Evolutionary conservation across 1,140 invertebrate species (phyloP), one percentile per base, ranked within the genome.

Genomic region (Drosophila watanabei): DNA sequence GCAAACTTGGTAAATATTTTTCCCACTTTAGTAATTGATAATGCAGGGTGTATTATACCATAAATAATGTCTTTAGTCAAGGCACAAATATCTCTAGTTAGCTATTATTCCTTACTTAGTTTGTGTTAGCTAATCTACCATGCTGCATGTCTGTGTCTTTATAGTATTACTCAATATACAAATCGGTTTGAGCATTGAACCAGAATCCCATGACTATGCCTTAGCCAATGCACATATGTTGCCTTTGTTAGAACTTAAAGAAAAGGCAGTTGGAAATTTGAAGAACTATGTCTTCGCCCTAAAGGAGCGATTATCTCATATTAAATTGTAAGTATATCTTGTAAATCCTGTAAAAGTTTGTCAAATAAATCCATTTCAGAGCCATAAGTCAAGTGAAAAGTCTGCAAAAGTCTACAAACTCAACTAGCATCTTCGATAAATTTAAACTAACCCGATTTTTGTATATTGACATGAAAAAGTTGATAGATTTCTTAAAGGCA

Each of bases 201-300:
- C 28, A 51, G 8, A 24, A 24, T 11, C 33, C 0, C 18, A 39
- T 28, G 69, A 54, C 14, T 71, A 68, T 68, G 49, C 62, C 5
- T 11, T 71, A 49, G 18, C 62, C 10, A 51, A 33, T 8, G n/a
- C 14, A 14, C 69, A 68, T 20, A 52, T 71, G 51, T 11, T 71
- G 24, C 63, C 69, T 3, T 48, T 71, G 20, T 18, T 71, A 51
- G 2, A 32, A 18, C 33, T 71, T 8, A 66, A 46, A 39, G 33
- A 71, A 18, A 5, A 46, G 28, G 33, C 51, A 4, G 32, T 46
- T 11, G 4, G 7, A 0, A 66, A 48, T 46, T 18, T 71, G 2
- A 5, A 13, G 2, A 57, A 39, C 35, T 71, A 57, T 57, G 28
- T 13, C 2, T 5, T 9, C 1, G 20, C 32, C 10, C 35, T 71